A percentile compares a stretch with the other conserved stretches of the same genome.
phyloP scores from a whole-genome alignment of 2,797 vertebrate species.

The Coendou prehensilis region DNA sequence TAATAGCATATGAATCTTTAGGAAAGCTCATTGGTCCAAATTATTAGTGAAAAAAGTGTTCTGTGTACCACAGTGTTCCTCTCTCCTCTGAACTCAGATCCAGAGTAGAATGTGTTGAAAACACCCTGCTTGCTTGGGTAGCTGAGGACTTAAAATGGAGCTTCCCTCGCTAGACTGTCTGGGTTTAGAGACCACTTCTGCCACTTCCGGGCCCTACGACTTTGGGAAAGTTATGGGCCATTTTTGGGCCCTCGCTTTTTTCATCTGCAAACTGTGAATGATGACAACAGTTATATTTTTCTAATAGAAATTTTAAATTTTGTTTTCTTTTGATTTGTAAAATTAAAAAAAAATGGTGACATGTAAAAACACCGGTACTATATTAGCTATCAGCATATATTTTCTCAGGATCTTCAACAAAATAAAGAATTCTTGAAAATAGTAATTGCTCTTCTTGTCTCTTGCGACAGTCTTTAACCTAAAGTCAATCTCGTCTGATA shows the following conservation, averaged over 20 bases:
- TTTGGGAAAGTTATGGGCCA: neutral
- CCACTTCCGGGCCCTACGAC: neutral
- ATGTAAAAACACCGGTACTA: neutral
- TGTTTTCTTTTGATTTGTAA: neutral
- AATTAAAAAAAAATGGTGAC: neutral
- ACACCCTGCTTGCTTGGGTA: neutral
- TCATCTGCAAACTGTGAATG: neutral
- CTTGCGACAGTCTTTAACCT: neutral
- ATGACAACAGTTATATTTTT: neutral
- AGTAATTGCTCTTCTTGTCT: neutral
- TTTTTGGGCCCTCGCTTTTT: neutral
- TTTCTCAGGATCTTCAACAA: neutral
- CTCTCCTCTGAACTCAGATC: neutral
- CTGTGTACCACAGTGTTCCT: neutral
- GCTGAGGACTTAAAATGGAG: rapidly evolving
- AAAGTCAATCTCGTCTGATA: neutral
- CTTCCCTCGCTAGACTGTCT: neutral
- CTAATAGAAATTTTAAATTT: slow-evolving; percentile 12
- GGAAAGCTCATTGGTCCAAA: neutral
- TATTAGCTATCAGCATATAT: neutral
- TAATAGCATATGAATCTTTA: neutral
- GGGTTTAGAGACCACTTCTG: neutral
- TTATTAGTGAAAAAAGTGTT: neutral
- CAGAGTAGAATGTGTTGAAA: neutral
- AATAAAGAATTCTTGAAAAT: neutral